Conservation (phyloP, 2,888 invertebrate species). For the Cyaniris semiargus region DNA sequence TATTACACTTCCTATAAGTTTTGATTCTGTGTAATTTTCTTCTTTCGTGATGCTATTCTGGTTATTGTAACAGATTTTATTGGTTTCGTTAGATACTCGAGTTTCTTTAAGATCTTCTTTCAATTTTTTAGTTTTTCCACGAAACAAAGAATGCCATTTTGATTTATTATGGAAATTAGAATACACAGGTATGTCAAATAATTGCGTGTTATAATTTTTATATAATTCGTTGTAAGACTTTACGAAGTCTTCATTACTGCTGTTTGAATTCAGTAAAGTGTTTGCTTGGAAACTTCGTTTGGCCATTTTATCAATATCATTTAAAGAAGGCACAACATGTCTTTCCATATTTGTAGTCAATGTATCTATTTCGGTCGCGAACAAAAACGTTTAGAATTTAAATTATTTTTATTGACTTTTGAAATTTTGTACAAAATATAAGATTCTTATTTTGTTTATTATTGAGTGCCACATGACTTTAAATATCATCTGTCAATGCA, state of each 20-base stretch:
- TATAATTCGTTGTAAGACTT: background rate
- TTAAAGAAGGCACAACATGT: background rate
- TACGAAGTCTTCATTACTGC: background rate
- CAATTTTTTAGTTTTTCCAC: background rate
- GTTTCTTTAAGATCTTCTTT: background rate
- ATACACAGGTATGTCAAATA: background rate
- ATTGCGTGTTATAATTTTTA: background rate
- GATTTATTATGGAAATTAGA: conserved; percentile 7
- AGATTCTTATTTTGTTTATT: background rate
- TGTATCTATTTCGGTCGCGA: background rate
- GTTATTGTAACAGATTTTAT: background rate
- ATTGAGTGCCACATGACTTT: conserved; percentile 21
- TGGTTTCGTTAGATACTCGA: background rate
- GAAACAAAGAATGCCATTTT: background rate
- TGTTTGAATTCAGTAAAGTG: background rate
- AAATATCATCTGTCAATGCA: background rate
- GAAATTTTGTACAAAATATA: conserved; percentile 38
- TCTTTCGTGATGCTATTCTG: conserved; percentile 44
- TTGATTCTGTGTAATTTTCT: conserved; percentile 30
- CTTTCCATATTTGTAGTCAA: background rate
- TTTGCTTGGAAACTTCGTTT: background rate
- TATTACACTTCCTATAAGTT: conserved; percentile 52
- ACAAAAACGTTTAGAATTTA: background rate
- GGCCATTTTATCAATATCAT: background rate
- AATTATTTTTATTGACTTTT: conserved; percentile 42